A percentile compares a stretch with the other conserved stretches of the same genome.
These are phyloP conservation scores for Lethrus apterus DNA, from an alignment of 1,140 invertebrate genomes.

Conservation along the genomic window DNA sequence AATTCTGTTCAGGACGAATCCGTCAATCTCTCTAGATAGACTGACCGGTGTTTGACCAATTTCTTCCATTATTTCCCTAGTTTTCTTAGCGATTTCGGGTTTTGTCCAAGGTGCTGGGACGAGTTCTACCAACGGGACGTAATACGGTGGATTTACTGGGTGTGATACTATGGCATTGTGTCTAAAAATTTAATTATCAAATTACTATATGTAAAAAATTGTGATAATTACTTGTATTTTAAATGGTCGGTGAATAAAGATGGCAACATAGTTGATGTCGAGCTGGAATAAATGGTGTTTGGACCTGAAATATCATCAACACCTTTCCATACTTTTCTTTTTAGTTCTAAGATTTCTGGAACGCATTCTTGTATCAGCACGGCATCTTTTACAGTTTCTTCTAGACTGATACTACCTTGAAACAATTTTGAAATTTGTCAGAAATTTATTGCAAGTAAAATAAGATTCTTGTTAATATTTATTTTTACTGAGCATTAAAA, in stretches of 20 bases:
- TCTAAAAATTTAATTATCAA: conserved; percentile 18
- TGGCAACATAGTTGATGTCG: conserved; percentile 83
- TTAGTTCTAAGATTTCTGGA: conserved; percentile 81
- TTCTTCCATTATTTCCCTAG: conserved; percentile 69
- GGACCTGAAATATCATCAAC: conserved; percentile 67
- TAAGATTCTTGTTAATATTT: too few species aligned
- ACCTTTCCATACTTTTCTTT: conserved; percentile 70
- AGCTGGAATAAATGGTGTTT: conserved; percentile 77
- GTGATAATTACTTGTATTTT: conserved; percentile 52
- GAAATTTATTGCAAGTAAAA: too few species aligned
- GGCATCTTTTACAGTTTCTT: conserved; percentile 60
- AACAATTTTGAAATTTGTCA: too few species aligned
- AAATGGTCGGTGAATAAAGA: conserved; percentile 76
- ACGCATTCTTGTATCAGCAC: conserved; percentile 85
- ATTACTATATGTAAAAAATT: not conserved
- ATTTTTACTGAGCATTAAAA: too few species aligned
- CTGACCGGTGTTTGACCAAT: conserved; percentile 87
- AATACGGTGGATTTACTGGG: conserved; percentile 95
- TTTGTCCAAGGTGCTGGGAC: conserved; percentile 88
- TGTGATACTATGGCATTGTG: conserved; percentile 62
- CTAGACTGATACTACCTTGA: conserved; percentile 57
- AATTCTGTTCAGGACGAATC: conserved; percentile 90
- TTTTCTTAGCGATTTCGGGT: conserved; percentile 52
- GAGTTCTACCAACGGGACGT: conserved; percentile 88
- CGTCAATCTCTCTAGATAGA: conserved; percentile 77